phyloP scores from a whole-genome alignment of 2,113 vertebrate genomes.

The Trachemys scripta region DNA sequence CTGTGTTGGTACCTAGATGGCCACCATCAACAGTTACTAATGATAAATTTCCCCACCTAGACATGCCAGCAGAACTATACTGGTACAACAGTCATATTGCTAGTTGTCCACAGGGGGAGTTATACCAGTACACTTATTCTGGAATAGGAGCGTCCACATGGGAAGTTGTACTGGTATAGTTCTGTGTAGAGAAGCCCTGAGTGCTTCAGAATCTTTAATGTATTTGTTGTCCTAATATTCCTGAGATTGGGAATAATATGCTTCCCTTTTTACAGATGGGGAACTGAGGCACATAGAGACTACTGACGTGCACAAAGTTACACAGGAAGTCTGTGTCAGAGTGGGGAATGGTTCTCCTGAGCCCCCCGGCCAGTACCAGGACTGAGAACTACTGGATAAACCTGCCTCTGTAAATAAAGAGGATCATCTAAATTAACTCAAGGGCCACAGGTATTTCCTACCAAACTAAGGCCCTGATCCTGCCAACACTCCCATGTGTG shows the following conservation, averaged over 20 bases:
- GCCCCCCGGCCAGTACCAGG: neutral
- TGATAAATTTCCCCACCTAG: too few relatives aligned
- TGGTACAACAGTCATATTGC: neutral
- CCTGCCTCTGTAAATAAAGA: neutral
- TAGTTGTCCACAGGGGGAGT: too few relatives aligned
- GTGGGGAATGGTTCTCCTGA: neutral
- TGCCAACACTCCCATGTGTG: rapidly evolving
- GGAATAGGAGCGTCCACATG: neutral
- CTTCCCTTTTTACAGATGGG: neutral
- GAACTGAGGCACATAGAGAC: too few relatives aligned
- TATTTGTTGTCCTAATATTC: neutral
- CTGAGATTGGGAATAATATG: neutral
- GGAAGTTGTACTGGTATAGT: neutral
- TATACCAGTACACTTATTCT: neutral
- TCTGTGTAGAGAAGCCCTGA: neutral
- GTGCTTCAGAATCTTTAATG: neutral
- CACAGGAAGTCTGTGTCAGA: neutral
- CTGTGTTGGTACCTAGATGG: too few relatives aligned
- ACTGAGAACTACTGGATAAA: neutral
- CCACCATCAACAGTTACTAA: too few relatives aligned
- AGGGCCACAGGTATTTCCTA: rapidly evolving
- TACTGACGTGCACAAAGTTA: neutral
- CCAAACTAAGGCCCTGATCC: rapidly evolving
- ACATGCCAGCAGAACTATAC: neutral
- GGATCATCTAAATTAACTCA: rapidly evolving